A percentile compares a stretch with the other conserved stretches of the same genome.
Evolutionary conservation across 2,888 invertebrate species (phyloP).

Genomic region (Baccha elongata): DNA sequence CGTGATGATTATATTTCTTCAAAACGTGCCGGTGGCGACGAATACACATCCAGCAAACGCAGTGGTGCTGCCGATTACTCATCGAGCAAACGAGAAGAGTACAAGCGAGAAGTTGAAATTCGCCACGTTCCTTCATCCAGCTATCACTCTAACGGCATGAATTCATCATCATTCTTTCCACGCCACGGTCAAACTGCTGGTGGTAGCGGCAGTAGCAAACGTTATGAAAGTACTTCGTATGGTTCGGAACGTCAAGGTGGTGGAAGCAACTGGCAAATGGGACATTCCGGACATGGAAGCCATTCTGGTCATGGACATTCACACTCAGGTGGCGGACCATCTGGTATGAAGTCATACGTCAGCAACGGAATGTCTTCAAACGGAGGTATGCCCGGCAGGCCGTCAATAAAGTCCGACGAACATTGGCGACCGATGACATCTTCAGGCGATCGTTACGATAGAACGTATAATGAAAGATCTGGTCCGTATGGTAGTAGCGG

Average conservation of each 20-base stretch:
- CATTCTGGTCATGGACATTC: conserved; percentile 70
- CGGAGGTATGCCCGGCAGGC: conserved; percentile 76
- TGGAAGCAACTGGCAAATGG: conserved; percentile 76
- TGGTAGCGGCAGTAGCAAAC: conserved; percentile 77
- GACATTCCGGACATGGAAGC: conserved; percentile 71
- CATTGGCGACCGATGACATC: conserved; percentile 80
- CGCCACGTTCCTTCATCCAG: conserved; percentile 78
- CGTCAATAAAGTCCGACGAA: conserved; percentile 80
- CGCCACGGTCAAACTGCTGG: conserved; percentile 54
- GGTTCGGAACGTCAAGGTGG: conserved; percentile 75
- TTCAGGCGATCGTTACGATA: conserved; percentile 81
- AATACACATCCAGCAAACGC: conserved; percentile 77
- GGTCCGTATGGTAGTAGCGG: conserved; percentile 77
- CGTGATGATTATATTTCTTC: conserved; percentile 77
- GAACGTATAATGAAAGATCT: conserved; percentile 82
- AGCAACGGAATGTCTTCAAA: conserved; percentile 80
- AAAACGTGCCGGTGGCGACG: conserved; percentile 76
- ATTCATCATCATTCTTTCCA: conserved; percentile 48
- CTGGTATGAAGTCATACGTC: conserved; percentile 80
- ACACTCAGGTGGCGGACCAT: conserved; percentile 67
- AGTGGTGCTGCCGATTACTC: conserved; percentile 76
- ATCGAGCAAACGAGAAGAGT: conserved; percentile 76
- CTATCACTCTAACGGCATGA: conserved; percentile 75
- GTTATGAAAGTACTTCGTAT: conserved; percentile 79
- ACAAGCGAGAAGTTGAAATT: conserved; percentile 81